phyloP scores from a whole-genome alignment of 2,797 vertebrate species.

The Erethizon dorsatum region DNA sequence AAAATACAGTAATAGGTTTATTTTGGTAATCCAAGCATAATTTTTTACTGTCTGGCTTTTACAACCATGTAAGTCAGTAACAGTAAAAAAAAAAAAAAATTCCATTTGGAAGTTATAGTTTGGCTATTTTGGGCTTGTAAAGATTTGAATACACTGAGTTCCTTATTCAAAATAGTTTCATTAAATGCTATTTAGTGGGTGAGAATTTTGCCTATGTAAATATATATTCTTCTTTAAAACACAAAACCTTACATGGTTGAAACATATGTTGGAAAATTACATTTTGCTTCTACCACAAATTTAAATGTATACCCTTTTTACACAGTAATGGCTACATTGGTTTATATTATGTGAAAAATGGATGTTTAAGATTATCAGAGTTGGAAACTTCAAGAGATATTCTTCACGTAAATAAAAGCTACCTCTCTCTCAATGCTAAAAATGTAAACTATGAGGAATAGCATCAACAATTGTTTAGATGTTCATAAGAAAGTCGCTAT shows the following conservation, averaged over 20 bases:
- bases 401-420: slow-evolving; percentile 1
- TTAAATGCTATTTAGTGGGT: background rate
- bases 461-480: background rate
- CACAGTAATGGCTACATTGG: background rate
- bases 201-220: background rate
- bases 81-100: background rate
- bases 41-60: slow-evolving; percentile 8
- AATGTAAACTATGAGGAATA: background rate
- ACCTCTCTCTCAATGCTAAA: background rate
- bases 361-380: background rate
- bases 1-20: slow-evolving; percentile 32
- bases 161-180: slow-evolving; percentile 31
- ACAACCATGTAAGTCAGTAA: background rate
- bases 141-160: background rate
- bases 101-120: slow-evolving; percentile 40
- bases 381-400: background rate
- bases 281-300: background rate
- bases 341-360: slow-evolving; percentile 25
- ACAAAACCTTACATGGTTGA: slow-evolving; percentile 18
- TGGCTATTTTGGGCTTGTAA: slow-evolving; percentile 9
- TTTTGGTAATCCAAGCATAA: background rate
- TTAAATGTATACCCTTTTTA: background rate
- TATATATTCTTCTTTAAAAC: background rate
- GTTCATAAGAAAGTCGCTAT: background rate
- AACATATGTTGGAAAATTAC: slow-evolving; percentile 12